Evolutionary conservation across 2,888 invertebrate genomes (phyloP).

Genomic region (Eupithecia vulgata): DNA sequence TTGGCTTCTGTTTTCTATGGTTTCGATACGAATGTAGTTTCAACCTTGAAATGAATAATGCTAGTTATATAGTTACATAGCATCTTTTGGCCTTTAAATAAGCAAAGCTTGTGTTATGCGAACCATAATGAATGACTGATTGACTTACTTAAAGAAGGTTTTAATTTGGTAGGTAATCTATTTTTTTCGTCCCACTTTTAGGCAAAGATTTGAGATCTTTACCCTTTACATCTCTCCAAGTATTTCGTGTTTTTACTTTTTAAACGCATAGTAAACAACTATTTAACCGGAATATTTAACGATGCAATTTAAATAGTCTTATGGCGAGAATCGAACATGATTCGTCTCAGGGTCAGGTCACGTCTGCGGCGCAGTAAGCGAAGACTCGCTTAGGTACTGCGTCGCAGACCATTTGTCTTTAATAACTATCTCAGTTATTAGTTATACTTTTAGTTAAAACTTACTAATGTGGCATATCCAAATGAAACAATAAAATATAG

Average conservation of each 20-base stretch:
- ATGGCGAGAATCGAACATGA: neutral
- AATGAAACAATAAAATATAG: neutral
- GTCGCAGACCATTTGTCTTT: neutral
- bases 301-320: neutral
- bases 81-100: neutral
- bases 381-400: neutral
- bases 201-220: no score
- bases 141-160: neutral
- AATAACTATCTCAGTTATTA: no score
- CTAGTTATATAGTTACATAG: neutral
- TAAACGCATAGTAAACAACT: neutral
- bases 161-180: neutral
- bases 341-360: neutral
- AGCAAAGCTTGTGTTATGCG: neutral
- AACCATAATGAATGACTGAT: neutral
- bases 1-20: slow-evolving; percentile 9
- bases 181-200: neutral
- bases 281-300: neutral
- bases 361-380: neutral
- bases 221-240: no score
- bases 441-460: neutral
- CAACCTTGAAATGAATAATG: neutral
- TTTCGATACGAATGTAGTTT: neutral
- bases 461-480: neutral
- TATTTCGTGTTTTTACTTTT: neutral